These are phyloP conservation scores for Hemithea aestivaria DNA, from an alignment of 2,888 invertebrate species.

Conservation along the genomic window DNA sequence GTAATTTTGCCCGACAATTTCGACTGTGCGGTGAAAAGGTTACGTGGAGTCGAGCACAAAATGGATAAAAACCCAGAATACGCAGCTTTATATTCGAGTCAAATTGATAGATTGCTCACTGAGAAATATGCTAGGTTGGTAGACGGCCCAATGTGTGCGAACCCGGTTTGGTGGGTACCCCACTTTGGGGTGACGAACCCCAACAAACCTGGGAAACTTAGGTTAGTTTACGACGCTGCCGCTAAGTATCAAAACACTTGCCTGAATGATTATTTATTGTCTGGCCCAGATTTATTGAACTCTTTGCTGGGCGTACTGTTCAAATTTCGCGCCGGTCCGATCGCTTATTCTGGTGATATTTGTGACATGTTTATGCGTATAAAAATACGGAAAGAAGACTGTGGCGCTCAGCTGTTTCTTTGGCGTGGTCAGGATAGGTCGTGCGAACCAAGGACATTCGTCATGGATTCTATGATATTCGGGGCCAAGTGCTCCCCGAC, in stretches of 20 bases:
- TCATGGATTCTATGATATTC: slow-evolving; percentile 33
- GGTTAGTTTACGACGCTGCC: slow-evolving; percentile 40
- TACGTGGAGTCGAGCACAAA: background rate
- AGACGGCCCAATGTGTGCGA: background rate
- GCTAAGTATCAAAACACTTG: slow-evolving; percentile 28
- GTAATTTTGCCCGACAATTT: background rate
- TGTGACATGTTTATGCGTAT: slow-evolving; percentile 32
- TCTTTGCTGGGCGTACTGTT: slow-evolving; percentile 37
- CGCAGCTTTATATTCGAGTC: background rate
- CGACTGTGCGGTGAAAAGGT: background rate
- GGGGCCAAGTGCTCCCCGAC: slow-evolving; percentile 8
- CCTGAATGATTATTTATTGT: slow-evolving; percentile 35
- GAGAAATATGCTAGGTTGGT: slow-evolving; percentile 3
- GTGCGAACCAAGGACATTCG: slow-evolving; percentile 13
- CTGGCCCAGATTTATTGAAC: slow-evolving; percentile 38
- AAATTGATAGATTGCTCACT: background rate
- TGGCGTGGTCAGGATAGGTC: slow-evolving; percentile 26
- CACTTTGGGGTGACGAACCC: slow-evolving; percentile 26
- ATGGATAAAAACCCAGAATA: background rate
- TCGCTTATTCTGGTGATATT: slow-evolving; percentile 27
- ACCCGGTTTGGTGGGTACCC: slow-evolving; percentile 32
- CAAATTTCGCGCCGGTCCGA: slow-evolving; percentile 34
- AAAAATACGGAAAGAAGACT: slow-evolving; percentile 29
- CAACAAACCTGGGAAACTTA: slow-evolving; percentile 28
- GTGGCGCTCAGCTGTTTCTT: slow-evolving; percentile 33